Evolutionary conservation across 2,888 invertebrate genomes (phyloP).

Genomic region (Brenthis ino): DNA sequence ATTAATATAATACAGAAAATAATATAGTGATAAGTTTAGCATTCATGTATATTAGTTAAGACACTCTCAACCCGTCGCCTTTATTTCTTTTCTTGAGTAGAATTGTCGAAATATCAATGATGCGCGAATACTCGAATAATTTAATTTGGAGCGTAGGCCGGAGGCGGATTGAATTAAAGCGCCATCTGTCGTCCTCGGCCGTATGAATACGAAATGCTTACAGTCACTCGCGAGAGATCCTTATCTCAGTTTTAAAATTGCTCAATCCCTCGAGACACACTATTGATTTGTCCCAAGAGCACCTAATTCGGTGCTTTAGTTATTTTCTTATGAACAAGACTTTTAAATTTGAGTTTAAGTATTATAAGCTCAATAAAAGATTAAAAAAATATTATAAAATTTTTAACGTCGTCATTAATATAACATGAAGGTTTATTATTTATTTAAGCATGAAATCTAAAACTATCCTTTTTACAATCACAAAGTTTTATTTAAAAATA

Average conservation of each 20-base stretch:
- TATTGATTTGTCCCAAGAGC: slow-evolving; percentile 77
- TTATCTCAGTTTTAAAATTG: slow-evolving; percentile 82
- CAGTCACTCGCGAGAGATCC: slow-evolving; percentile 72
- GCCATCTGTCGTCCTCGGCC: slow-evolving; percentile 78
- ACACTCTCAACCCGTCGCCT: slow-evolving; percentile 44
- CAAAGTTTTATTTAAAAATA: slow-evolving; percentile 54
- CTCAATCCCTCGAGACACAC: slow-evolving; percentile 72
- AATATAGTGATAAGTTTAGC: background rate
- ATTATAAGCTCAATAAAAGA: background rate
- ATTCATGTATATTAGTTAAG: background rate
- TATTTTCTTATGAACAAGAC: slow-evolving; percentile 68
- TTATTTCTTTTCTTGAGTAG: slow-evolving; percentile 57
- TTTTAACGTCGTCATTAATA: background rate
- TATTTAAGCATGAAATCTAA: too few relatives aligned
- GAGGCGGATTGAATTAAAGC: slow-evolving; percentile 80
- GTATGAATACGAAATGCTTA: slow-evolving; percentile 80
- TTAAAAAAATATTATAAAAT: background rate
- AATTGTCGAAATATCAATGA: slow-evolving; percentile 81
- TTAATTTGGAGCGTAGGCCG: slow-evolving; percentile 78
- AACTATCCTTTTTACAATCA: too few relatives aligned
- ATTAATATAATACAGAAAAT: slow-evolving; percentile 19
- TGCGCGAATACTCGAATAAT: slow-evolving; percentile 80
- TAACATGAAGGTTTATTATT: too few relatives aligned
- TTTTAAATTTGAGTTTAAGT: slow-evolving; percentile 37
- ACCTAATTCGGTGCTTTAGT: slow-evolving; percentile 71